Evolutionary conservation across 2,113 vertebrate genomes (phyloP), one percentile per base, ranked within the genome.

Genomic region (Boulengeromyrus knoepffleri): DNA sequence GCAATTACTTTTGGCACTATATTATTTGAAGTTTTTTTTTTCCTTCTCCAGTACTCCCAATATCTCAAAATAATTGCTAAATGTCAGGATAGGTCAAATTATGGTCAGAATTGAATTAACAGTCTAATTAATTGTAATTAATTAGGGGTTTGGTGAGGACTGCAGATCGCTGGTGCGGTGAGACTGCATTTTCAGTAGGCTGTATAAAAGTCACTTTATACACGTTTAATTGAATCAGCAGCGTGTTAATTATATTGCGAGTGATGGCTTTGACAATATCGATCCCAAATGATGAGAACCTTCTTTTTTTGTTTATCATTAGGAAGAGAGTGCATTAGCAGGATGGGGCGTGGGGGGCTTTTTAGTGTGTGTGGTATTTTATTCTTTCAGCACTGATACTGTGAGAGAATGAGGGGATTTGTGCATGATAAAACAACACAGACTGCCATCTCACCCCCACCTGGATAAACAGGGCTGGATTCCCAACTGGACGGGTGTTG

Each of bases 101-200:
- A 70, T 80, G 39, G 36, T 80, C 36, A 80, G 17, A 80, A 80
- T 42, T 80, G 74, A 80, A 80, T 80, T 39, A 80, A 70, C 62
- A 70, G 62, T 70, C 5, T 80, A 80, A 80, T 80, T 80, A 80
- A 80, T 80, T 80, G 74, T 80, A 80, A 80, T 80, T 80, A 80
- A 80, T 80, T 42, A 42, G 36, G 74, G 74, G 74, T 36, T 19
- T 80, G 74, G 36, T 12, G 36, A 80, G 36, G 74, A 80, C 74
- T 80, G 15, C 12, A 19, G 36, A 80, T 80, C 36, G 36, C 74
- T 42, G 17, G 74, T 80, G 74, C 36, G 36, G 74, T 39, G 36
- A 42, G 15, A 80, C 17, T 80, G 0, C 74, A 42, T 36, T 36
- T 80, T 19, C 74, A 80, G 36, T 19, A 77, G 5, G 15, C 74